Base-by-base conservation (phyloP, 1,140 invertebrate genomes). In the Drosophila asahinai region DNA sequence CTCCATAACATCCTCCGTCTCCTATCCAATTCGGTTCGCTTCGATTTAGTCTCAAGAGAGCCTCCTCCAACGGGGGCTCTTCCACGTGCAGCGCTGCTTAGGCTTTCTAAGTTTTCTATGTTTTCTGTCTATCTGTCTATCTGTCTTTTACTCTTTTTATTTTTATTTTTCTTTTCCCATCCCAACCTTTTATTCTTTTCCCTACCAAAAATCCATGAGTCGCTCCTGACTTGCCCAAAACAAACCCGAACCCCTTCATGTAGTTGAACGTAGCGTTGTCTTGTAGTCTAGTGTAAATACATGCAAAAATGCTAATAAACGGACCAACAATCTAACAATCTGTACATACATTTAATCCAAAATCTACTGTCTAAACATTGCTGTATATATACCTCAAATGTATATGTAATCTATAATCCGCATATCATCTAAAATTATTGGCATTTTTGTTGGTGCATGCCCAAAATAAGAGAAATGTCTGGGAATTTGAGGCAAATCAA, bases 181-280 rank as follows among this genome's bases (percentile, higher is more conserved):
- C 62, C 62, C 51, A 42, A 9, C 38, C 60, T 64, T 40, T 84
- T 86, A 61, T 75, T 77, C 77, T n/a, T 65, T 93, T 77, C 55
- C 61, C 71, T 30, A 75, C 70, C 91, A 27, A 55, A 27, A 11
- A 60, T 94, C 94, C 94, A 95, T 75, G 82, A 93, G 94, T 93
- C 94, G 59, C 58, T 94, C 90, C 94, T 94, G 94, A 94, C 94
- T 94, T 94, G 93, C 94, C 94, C 93, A 57, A 75, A 60, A 64
- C 79, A 77, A 82, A 60, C 66, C 76, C 43, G 61, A 80, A 77
- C 77, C 84, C 83, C 92, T 93, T 93, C 92, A 93, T 92, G 77
- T 91, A 92, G 86, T 87, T 80, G 91, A 86, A 90, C 84, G 83
- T 80, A 90, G 86, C 86, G 81, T 81, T 89, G 84, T 68, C 54